Conservation (phyloP, 1,140 invertebrate genomes). For the Medauroidea extradentata region DNA sequence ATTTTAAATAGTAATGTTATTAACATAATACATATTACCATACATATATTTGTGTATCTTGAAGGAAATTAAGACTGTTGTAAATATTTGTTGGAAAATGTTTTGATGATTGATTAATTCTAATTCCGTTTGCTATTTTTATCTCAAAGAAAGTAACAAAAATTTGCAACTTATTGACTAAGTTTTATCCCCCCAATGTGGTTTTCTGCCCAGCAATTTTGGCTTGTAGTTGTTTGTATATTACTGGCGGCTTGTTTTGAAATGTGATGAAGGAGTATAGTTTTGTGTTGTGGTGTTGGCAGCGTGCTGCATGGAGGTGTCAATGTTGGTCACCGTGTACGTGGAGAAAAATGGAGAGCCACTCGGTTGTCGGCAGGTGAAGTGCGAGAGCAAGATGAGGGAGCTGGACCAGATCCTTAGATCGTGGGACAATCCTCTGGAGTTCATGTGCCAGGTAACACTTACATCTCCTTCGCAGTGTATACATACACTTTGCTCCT, state of each 20-base stretch:
- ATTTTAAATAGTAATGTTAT: too few species aligned
- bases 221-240: neutral
- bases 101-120: too few species aligned
- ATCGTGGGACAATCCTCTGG: slow-evolving; percentile 70
- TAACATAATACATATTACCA: too few species aligned
- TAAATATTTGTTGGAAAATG: too few species aligned
- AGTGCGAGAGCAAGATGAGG: slow-evolving; percentile 75
- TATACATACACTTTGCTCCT: too few species aligned
- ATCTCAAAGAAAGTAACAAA: slow-evolving; percentile 4
- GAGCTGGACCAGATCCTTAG: slow-evolving; percentile 77
- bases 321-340: slow-evolving; percentile 71
- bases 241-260: neutral
- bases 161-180: neutral
- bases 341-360: slow-evolving; percentile 73
- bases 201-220: too few species aligned
- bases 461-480: too few species aligned
- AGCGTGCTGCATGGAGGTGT: slow-evolving; percentile 61
- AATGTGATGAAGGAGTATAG: slow-evolving; percentile 49
- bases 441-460: slow-evolving; percentile 83
- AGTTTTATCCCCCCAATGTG: too few species aligned
- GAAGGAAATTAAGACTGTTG: too few species aligned
- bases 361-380: slow-evolving; percentile 71
- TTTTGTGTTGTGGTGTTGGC: slow-evolving; percentile 28
- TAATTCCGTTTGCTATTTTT: too few species aligned
- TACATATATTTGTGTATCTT: too few species aligned